A percentile compares a stretch with the other conserved stretches of the same genome.
These are phyloP conservation scores for Perodicticus potto DNA, from an alignment of 2,797 vertebrate species.

Conservation along the genomic window DNA sequence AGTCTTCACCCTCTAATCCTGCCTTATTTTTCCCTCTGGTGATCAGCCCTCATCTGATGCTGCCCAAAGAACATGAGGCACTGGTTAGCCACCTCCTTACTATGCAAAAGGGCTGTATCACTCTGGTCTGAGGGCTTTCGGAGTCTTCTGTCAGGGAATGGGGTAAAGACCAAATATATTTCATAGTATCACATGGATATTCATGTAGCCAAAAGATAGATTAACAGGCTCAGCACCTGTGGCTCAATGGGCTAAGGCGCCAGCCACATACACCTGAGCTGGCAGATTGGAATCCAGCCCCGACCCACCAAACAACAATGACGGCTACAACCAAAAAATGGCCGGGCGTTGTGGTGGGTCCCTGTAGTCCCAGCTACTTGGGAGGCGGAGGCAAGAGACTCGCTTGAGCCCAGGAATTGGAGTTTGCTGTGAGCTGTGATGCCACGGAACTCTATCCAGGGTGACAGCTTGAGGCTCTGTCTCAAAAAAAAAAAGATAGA, in stretches of 20 bases:
- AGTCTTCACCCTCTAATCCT: background rate
- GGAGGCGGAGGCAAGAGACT: too few species aligned
- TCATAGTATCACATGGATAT: background rate
- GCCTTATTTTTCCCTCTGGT: background rate
- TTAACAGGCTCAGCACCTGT: background rate
- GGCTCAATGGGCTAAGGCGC: too few species aligned
- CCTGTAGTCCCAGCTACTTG: too few species aligned
- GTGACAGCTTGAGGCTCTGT: too few species aligned
- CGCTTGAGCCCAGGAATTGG: too few species aligned
- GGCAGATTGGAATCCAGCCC: too few species aligned
- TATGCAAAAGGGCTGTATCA: background rate
- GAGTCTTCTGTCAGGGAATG: background rate
- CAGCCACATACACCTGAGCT: too few species aligned
- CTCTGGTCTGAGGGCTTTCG: background rate
- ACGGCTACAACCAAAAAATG: too few species aligned
- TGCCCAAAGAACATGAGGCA: background rate
- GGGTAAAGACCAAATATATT: background rate
- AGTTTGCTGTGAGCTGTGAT: too few species aligned
- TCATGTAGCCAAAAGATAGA: background rate
- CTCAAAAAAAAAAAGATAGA: background rate
- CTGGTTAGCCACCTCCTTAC: background rate
- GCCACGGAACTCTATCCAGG: too few species aligned
- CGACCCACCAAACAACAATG: too few species aligned
- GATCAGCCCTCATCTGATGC: background rate
- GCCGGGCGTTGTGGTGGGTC: too few species aligned